A percentile compares a stretch with the other conserved stretches of the same genome.
phyloP scores from a whole-genome alignment of 2,113 vertebrate genomes.

The Podarcis cretensis region DNA sequence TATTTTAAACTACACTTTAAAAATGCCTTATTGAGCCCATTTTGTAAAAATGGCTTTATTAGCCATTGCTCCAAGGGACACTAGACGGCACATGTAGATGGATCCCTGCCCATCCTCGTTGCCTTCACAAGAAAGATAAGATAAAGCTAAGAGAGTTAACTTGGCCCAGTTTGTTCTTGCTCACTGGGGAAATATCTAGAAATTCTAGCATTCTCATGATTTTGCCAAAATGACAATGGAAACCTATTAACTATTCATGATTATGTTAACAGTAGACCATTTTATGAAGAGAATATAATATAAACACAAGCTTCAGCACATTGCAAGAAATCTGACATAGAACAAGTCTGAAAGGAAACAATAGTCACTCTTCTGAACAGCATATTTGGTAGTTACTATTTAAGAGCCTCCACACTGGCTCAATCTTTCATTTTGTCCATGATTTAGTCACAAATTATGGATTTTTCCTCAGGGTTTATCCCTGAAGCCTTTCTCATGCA shows the following conservation, averaged over 20 bases:
- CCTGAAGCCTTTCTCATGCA: too few relatives aligned
- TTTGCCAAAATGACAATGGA: background rate
- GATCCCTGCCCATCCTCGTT: too few relatives aligned
- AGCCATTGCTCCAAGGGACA: too few relatives aligned
- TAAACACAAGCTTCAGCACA: background rate
- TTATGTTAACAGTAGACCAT: background rate
- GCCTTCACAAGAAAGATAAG: too few relatives aligned
- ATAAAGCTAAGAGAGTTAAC: too few relatives aligned
- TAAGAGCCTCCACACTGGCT: background rate
- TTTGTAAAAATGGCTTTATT: too few relatives aligned
- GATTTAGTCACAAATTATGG: background rate
- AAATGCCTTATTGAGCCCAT: too few relatives aligned
- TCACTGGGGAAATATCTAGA: background rate
- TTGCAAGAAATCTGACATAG: background rate
- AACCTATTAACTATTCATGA: too few relatives aligned
- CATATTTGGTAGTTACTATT: background rate
- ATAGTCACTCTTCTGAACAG: background rate
- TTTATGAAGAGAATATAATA: background rate
- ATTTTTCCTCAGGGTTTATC: too few relatives aligned
- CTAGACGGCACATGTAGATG: too few relatives aligned
- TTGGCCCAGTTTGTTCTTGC: background rate
- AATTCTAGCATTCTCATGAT: background rate
- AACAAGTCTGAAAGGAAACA: background rate
- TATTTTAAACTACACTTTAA: too few relatives aligned
- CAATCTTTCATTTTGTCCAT: background rate